Evolutionary conservation across 2,113 vertebrate genomes (phyloP), one percentile per base, ranked within the genome.

Genomic region (Phaethornis superciliosus): DNA sequence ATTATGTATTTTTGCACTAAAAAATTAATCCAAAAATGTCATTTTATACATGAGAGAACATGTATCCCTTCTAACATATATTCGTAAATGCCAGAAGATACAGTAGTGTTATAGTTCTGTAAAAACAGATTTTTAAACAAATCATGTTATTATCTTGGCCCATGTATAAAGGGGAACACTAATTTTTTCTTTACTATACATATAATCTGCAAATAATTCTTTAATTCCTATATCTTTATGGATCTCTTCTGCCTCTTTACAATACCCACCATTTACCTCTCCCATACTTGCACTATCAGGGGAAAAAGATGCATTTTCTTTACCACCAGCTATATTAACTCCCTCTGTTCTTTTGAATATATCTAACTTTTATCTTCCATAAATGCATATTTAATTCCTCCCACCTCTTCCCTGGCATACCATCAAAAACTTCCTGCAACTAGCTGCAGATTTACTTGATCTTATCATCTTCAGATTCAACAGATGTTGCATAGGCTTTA

Each of bases 311-410:
- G n/a, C 23, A 4, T 85, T 95, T 96, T 95, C 76, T 75, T 91
- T 90, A 85, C 69, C 78, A 90, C 77, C 69, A 81, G n/a, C 58
- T 85, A 60, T 23, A 49, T 91, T 90, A 95, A 91, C 68, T 94
- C 76, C 32, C 87, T 93, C 0, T 0, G 44, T 80, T 54, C 85
- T 75, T 83, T 11, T 42, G 19, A 77, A 93, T 70, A 58, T 56
- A 83, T 18, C 8, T 40, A 60, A 83, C 78, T 91, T 93, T 74
- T 83, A 14, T 54, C 71, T 90, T 91, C 86, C 91, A 71, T 91
- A 96, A 88, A 93, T 64, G 60, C 35, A 51, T 88, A 62, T 85
- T 94, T 94, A 93, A 93, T 96, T 91, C 91, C 76, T 95, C 87
- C 85, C 49, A 95, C 88, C 64, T 77, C 82, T 81, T 71, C 54